Percentiles rank a stretch among this genome's conserved stretches.
Evolutionary conservation across 2,797 vertebrate species (phyloP).

Genomic region (Graptemys geographica): DNA sequence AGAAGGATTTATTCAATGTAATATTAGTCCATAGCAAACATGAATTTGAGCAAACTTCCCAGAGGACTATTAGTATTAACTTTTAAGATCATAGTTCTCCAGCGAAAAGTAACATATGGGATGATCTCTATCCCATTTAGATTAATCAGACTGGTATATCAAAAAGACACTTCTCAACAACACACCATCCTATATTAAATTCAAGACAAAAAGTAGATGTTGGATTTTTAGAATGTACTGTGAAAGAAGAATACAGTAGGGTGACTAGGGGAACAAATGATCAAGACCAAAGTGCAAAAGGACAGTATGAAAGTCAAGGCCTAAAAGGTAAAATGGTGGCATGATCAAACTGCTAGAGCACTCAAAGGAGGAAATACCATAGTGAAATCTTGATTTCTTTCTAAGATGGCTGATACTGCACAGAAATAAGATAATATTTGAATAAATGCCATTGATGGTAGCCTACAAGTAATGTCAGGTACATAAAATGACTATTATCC

Average conservation of each 20-base stretch:
- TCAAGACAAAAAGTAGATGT: not conserved
- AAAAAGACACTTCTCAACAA: not conserved
- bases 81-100: not conserved
- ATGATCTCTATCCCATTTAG: not conserved
- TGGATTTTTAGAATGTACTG: not conserved
- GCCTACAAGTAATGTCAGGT: not conserved
- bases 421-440: not conserved
- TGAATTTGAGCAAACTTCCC: not conserved
- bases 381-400: not conserved
- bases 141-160: not conserved
- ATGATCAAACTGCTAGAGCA: not conserved
- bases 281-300: not conserved
- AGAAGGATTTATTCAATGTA: not conserved
- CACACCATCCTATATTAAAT: not conserved
- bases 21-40: not conserved
- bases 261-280: too few relatives aligned
- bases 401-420: not conserved
- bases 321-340: not conserved
- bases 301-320: not conserved
- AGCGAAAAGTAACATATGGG: not conserved
- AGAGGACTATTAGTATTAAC: not conserved
- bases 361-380: too few relatives aligned
- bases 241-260: not conserved
- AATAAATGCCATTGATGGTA: not conserved
- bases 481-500: not conserved